A percentile compares a stretch with the other conserved stretches of the same genome.
Conservation (phyloP, 1,140 invertebrate species). For the Caenorhabditis latens region DNA sequence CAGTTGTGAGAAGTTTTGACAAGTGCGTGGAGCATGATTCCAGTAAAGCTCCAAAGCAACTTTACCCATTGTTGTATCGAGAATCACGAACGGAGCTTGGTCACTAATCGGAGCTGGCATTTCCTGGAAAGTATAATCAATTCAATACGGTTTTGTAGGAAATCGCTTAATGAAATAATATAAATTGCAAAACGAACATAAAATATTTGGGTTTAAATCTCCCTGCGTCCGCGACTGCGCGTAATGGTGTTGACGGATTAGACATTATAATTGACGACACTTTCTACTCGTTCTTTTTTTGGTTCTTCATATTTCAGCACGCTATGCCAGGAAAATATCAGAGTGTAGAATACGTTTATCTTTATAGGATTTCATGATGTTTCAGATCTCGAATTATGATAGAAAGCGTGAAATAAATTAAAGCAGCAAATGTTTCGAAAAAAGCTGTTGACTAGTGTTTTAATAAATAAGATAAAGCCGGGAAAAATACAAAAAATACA, state of each 20-base stretch:
- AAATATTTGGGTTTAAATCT: background rate
- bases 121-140: background rate
- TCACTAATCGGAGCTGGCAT: constrained; percentile 37
- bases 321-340: too few relatives aligned
- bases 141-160: background rate
- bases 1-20: constrained; percentile 95
- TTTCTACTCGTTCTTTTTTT: background rate
- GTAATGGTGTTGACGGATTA: background rate
- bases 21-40: constrained; percentile 95
- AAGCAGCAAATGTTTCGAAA: background rate
- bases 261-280: background rate
- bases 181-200: too few relatives aligned
- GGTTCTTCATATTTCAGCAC: too few relatives aligned
- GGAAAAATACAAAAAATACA: background rate
- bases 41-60: constrained; percentile 93
- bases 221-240: background rate
- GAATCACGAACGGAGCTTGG: constrained; percentile 55
- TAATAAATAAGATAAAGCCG: background rate
- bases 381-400: too few relatives aligned
- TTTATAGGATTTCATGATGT: too few relatives aligned
- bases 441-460: background rate
- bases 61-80: constrained; percentile 85
- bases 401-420: background rate
- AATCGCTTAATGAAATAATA: background rate
- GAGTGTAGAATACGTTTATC: too few relatives aligned